phyloP scores from a whole-genome alignment of 2,113 vertebrate genomes.

The Paraplagusia blochii region DNA sequence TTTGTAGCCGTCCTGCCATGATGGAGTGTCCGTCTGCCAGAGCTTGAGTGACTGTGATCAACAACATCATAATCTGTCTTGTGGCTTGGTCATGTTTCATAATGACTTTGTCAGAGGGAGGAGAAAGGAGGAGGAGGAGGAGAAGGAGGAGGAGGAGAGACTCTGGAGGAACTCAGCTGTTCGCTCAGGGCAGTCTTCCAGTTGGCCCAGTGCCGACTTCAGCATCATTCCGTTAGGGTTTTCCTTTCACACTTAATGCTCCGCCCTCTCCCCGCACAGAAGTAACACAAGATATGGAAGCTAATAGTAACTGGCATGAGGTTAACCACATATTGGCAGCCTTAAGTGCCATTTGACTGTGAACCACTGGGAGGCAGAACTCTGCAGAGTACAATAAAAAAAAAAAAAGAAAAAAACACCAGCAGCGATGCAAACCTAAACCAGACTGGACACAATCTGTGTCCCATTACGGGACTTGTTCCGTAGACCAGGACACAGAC shows the following conservation, averaged over 20 bases:
- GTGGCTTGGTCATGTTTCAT: too few relatives aligned
- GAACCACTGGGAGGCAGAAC: constrained; percentile 3
- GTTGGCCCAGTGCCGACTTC: constrained; percentile 49
- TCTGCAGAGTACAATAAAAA: background rate
- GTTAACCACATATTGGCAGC: constrained; percentile 58
- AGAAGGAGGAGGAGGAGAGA: background rate
- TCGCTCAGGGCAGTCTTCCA: constrained; percentile 57
- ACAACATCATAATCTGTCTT: too few relatives aligned
- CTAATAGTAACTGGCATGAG: constrained; percentile 64
- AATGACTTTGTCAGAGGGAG: constrained; percentile 5
- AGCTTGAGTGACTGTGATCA: too few relatives aligned
- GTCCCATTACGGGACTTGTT: too few relatives aligned
- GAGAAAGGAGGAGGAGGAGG: constrained; percentile 19
- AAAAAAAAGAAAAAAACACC: background rate
- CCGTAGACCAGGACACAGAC: background rate
- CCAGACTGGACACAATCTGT: too few relatives aligned
- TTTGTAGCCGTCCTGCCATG: too few relatives aligned
- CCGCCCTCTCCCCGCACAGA: background rate
- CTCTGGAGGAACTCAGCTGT: background rate
- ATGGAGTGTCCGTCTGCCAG: too few relatives aligned
- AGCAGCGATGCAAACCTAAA: too few relatives aligned
- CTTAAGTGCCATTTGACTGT: constrained; percentile 59
- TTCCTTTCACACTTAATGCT: background rate
- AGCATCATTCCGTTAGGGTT: constrained; percentile 5
- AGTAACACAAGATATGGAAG: constrained; percentile 58